Evolutionary conservation across 2,888 invertebrate species (phyloP), one percentile per base, ranked within the genome.

Genomic region (Caenorhabditis drosophilae): DNA sequence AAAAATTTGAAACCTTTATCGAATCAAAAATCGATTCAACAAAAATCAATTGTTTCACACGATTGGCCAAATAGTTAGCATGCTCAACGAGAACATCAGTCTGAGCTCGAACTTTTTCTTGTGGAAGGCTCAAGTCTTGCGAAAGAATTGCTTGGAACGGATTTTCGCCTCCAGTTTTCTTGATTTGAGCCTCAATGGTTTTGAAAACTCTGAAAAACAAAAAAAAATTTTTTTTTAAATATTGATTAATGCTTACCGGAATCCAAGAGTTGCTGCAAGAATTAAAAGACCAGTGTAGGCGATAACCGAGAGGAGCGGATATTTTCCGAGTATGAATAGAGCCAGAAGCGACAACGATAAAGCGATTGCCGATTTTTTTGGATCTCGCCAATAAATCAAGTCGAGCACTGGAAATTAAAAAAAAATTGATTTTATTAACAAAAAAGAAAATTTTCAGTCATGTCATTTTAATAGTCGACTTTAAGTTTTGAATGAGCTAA

Each of bases 331-430:
- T 83, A 95, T 92, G 86, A 96, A 88, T 83, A 97, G 90, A 84
- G 92, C 89, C 83, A 90, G 89, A 84, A 97, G 88, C 78, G 92
- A 90, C 78, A 90, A 90, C 84, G 92, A 94, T 85, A 97, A 92
- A 74, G 93, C 93, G 82, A 90, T 89, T 77, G 93, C 97, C 74
- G 93, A 92, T 87, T 91, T 92, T 87, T 91, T 92, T 79, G 93
- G 91, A 87, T 92, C 91, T 77, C 95, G 90, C 97, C 97, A 98
- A 88, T 97, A 96, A 86, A 98, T 91, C 86, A 97, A 88, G 40
- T 81, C 81, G 41, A 78, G 68, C 38, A 81, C 81, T 81, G 72
- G 71, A 81, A 63, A 11, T 18, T 34, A 20, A 15, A 6, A 31
- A 4, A 40, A n/a, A n/a, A n/a, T n/a, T n/a, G n/a, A n/a, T n/a